Evolutionary conservation across 1,140 invertebrate species (phyloP).

Genomic region (Ips typographus): DNA sequence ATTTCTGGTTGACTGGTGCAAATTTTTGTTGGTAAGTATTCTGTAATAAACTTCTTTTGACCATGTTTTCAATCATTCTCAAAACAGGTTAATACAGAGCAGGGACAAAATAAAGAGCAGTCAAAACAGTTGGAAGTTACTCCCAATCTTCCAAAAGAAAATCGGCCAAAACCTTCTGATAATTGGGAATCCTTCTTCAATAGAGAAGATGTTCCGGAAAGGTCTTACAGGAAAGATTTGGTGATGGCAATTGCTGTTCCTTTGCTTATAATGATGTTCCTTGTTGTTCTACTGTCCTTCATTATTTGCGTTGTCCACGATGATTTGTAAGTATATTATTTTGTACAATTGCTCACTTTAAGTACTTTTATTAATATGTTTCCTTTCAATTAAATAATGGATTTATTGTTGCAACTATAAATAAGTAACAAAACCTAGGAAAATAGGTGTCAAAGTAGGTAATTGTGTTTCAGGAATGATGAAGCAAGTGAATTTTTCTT

Average conservation of each 20-base stretch:
- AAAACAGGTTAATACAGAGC: background rate
- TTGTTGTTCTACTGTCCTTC: slow-evolving; percentile 67
- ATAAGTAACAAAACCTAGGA: no score
- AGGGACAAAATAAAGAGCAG: background rate
- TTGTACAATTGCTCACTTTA: slow-evolving; percentile 17
- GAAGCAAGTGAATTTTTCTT: slow-evolving; percentile 49
- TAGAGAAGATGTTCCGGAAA: slow-evolving; percentile 62
- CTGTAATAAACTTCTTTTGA: no score
- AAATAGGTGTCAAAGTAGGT: no score
- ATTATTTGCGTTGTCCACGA: slow-evolving; percentile 77
- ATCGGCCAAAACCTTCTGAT: background rate
- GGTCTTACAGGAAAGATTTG: slow-evolving; percentile 72
- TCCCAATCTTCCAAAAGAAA: background rate
- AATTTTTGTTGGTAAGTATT: slow-evolving; percentile 70
- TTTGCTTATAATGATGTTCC: slow-evolving; percentile 64
- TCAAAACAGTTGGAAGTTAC: background rate
- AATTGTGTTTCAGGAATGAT: slow-evolving; percentile 43
- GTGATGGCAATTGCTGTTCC: slow-evolving; percentile 71
- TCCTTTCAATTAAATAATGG: no score
- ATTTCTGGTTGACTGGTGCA: slow-evolving; percentile 86
- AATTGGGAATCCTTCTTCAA: slow-evolving; percentile 44
- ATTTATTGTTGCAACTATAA: no score
- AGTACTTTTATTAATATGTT: slow-evolving; percentile 12
- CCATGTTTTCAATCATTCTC: background rate
- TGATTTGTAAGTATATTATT: slow-evolving; percentile 68